Base-by-base conservation (phyloP, 2,113 vertebrate genomes). In the Semnornis frantzii region DNA sequence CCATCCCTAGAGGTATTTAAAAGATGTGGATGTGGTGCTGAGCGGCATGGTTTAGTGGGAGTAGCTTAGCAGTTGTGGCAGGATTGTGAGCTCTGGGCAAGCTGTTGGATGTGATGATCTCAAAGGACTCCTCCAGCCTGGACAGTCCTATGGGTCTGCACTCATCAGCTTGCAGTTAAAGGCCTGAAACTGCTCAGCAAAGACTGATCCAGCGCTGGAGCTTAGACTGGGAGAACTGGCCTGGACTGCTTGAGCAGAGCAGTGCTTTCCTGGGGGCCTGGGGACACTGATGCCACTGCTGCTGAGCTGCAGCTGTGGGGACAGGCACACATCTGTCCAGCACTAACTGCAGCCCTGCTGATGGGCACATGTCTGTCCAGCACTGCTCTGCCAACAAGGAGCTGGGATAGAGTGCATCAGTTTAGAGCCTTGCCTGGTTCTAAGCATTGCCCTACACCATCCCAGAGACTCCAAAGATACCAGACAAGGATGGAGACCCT, bases 161-260 rank as follows among this genome's bases (percentile, higher is more conserved):
- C 0, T 39, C 1, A 9, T 3, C 39, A 52, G 16, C 70, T 31
- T 33, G 63, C 60, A 52, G 44, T n/a, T 52, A 1, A 8, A 6
- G 31, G 17, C 7, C 33, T 30, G 70, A 21, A 85, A 30, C 9
- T 10, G 34, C 37, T 57, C 55, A 3, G 1, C 1, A 0, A n/a
- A 44, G 68, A 21, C 78, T 78, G 66, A 18, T 39, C 16, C 59
- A 46, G 68, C 3, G 7, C 82, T 21, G 68, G 57, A 30, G 31
- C 10, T 57, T 42, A 62, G 82, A 25, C 39, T 0, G 37, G 58
- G 31, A 44, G 66, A 73, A 17, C 16, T 15, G 50, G n/a, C 20
- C 31, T 52, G 2, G 5, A 37, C 23, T 6, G 23, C 71, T 4
- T 2, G 70, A 23, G 50, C 75, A 5, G 57, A 4, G 2, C 30